Evolutionary conservation across 2,888 invertebrate species (phyloP).

Genomic region (Tridacna crocea): DNA sequence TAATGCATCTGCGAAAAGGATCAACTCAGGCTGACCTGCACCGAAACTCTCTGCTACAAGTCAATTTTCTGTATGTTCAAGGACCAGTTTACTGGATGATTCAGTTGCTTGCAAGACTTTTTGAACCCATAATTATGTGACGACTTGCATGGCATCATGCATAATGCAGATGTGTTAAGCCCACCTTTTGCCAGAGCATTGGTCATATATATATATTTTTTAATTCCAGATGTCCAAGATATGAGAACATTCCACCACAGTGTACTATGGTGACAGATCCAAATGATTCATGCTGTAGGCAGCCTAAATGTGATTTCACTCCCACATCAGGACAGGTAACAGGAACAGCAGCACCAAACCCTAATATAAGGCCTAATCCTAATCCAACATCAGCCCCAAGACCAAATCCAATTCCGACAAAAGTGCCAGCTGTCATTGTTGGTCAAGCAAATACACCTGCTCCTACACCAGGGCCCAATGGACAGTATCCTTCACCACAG

Average conservation of each 20-base stretch:
- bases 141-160: too few relatives aligned
- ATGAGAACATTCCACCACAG: slow-evolving; percentile 62
- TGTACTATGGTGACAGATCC: slow-evolving; percentile 69
- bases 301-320: slow-evolving; percentile 68
- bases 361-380: slow-evolving; percentile 27
- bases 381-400: slow-evolving; percentile 69
- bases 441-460: slow-evolving; percentile 67
- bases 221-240: slow-evolving; percentile 67
- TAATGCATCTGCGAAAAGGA: too few relatives aligned
- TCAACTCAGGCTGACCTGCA: too few relatives aligned
- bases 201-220: not conserved
- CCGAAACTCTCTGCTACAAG: too few relatives aligned
- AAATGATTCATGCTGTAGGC: slow-evolving; percentile 68
- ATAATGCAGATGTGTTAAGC: too few relatives aligned
- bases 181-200: too few relatives aligned
- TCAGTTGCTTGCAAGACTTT: too few relatives aligned
- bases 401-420: slow-evolving; percentile 59
- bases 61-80: too few relatives aligned
- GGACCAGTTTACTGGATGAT: too few relatives aligned
- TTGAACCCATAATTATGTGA: too few relatives aligned
- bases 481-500: slow-evolving; percentile 55
- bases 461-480: slow-evolving; percentile 67
- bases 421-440: slow-evolving; percentile 64
- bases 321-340: slow-evolving; percentile 55
- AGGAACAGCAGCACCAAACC: slow-evolving; percentile 64